Percentiles rank a stretch among this genome's conserved stretches.
phyloP scores from a whole-genome alignment of 2,888 invertebrate genomes.

The Hypselothyrea guttata region DNA sequence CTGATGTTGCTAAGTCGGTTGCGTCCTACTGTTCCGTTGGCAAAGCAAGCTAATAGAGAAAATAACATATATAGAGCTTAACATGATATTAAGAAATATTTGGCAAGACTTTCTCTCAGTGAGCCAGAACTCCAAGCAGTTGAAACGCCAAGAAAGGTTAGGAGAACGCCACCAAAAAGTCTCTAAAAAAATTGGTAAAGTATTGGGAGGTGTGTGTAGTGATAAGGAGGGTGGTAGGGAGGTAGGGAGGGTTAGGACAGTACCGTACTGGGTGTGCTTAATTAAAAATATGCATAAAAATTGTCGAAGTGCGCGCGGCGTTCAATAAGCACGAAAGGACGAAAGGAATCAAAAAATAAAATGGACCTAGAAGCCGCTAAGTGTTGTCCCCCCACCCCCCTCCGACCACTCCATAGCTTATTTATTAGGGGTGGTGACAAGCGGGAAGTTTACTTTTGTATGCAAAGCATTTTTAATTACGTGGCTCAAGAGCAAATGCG shows the following conservation, averaged over 20 bases:
- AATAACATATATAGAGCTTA: too few species aligned
- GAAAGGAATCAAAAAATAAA: background rate
- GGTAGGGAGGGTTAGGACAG: constrained; percentile 3
- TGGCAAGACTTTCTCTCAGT: too few species aligned
- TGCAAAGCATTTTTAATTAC: constrained; percentile 45
- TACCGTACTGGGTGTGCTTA: too few species aligned
- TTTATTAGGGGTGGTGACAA: background rate
- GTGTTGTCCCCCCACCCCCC: background rate
- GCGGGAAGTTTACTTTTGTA: constrained; percentile 4
- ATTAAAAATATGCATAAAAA: constrained; percentile 56
- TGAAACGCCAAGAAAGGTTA: too few species aligned
- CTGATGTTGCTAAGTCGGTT: too few species aligned
- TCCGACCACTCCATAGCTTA: background rate
- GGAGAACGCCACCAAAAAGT: too few species aligned
- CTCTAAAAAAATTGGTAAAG: too few species aligned
- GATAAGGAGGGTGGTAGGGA: background rate
- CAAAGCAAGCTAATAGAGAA: too few species aligned
- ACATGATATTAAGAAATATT: too few species aligned
- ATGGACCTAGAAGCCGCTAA: background rate
- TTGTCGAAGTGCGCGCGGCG: constrained; percentile 28
- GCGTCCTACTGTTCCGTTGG: too few species aligned
- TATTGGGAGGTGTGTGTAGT: too few species aligned
- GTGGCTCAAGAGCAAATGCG: constrained; percentile 4
- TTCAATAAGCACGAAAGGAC: constrained; percentile 24
- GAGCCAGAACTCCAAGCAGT: too few species aligned